A percentile compares a stretch with the other conserved stretches of the same genome.
These are phyloP conservation scores for Anhinga rufa DNA, from an alignment of 2,113 vertebrate species.

Conservation along the genomic window DNA sequence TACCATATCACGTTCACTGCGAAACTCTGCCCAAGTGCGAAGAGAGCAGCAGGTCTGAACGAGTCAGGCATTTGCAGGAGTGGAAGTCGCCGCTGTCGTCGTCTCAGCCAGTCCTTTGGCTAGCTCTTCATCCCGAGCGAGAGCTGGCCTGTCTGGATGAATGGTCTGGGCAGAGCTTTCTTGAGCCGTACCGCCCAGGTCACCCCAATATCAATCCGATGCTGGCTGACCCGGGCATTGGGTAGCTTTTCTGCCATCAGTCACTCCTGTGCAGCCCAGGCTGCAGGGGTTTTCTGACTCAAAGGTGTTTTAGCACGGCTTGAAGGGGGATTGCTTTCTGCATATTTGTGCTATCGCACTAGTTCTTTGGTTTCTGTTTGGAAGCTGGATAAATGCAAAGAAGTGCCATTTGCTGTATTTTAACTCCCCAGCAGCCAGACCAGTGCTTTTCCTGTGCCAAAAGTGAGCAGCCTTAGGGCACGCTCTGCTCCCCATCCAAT, in stretches of 20 bases:
- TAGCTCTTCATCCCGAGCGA: not conserved
- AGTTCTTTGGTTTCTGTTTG: not conserved
- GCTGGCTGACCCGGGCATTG: not conserved
- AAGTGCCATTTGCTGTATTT: not conserved
- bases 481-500: not conserved
- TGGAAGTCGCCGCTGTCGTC: not conserved
- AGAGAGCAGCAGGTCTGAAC: not conserved
- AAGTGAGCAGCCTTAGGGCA: not conserved
- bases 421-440: not conserved
- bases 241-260: not conserved
- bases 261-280: not conserved
- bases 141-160: not conserved
- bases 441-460: not conserved
- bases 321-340: not conserved
- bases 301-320: not conserved
- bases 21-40: not conserved
- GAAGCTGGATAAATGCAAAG: not conserved
- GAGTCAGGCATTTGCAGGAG: not conserved
- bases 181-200: not conserved
- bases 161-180: not conserved
- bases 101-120: not conserved
- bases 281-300: not conserved
- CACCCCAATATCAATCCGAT: accelerated
- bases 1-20: not conserved
- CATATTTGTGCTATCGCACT: not conserved